Evolutionary conservation across 2,113 vertebrate species (phyloP), one percentile per base, ranked within the genome.

Genomic region (Psammodynastes pulverulentus): DNA sequence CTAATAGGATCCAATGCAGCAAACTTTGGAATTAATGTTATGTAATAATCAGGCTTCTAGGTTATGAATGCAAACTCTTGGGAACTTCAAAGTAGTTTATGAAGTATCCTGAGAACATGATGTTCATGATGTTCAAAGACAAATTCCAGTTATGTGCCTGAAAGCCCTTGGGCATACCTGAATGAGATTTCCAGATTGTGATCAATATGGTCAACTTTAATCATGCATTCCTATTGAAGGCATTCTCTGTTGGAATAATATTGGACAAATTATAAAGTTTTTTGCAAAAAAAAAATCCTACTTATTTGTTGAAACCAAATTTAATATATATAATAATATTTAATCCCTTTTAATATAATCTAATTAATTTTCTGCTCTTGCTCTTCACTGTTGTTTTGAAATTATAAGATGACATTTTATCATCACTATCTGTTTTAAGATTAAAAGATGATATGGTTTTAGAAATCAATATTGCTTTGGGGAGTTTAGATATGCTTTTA

Each of bases 401-500:
- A 96, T 92, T 94, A 89, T 67, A 90, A 87, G 48, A 87, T 96
- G 95, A 95, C 92, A 94, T 97, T 96, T 96, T 96, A 93, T 95
- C 92, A 94, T 95, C 88, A 86, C 93, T 96, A 95, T 96, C 92
- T 96, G 87, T 94, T 96, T 93, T 94, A 89, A 91, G 86, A 97
- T 97, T 89, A 95, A 95, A 97, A 93, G 95, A 92, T 92, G 92
- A 88, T 95, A 96, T 93, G 92, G 97, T 96, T 97, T 97, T 95
- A 94, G 93, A 96, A 96, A 96, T 97, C 95, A 96, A 87, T 97
- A 95, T 95, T 97, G 94, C 58, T 46, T 96, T 93, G 56, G n/a
- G 96, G 90, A 95, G 95, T 45, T 95, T 97, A 93, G 90, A 94
- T 94, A 95, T 89, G 91, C 92, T 95, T 96, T 96, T 95, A 96